Conservation (phyloP, 2,797 vertebrate species). For the Cynopterus sphinx region DNA sequence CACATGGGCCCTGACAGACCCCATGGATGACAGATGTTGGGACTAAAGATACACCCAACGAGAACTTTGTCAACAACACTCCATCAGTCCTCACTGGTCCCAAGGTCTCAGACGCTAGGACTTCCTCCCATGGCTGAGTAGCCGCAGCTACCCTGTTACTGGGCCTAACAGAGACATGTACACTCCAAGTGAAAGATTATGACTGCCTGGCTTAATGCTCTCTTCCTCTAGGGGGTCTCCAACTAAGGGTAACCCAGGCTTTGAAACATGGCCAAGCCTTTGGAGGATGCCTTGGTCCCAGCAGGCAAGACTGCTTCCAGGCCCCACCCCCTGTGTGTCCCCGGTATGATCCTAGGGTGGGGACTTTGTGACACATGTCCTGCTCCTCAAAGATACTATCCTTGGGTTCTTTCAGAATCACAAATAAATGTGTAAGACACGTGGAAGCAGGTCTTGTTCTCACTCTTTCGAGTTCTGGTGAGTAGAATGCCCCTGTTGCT, state of each 20-base stretch:
- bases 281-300: neutral
- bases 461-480: neutral
- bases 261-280: neutral
- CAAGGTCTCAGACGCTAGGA: neutral
- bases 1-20: neutral
- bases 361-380: neutral
- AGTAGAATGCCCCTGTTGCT: neutral
- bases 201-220: neutral
- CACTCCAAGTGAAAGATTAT: neutral
- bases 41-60: rapidly evolving
- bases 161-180: neutral
- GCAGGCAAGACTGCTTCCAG: neutral
- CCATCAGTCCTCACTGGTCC: neutral
- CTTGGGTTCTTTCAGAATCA: neutral
- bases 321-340: no score
- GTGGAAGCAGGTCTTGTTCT: neutral
- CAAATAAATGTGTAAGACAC: neutral
- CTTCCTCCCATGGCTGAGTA: neutral
- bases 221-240: neutral
- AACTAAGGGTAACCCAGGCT: neutral
- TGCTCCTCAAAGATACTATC: neutral
- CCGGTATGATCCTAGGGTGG: neutral
- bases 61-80: neutral
- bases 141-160: neutral
- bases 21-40: rapidly evolving